Evolutionary conservation across 2,797 vertebrate genomes (phyloP), one percentile per base, ranked within the genome.

Genomic region (Synanceia verrucosa): DNA sequence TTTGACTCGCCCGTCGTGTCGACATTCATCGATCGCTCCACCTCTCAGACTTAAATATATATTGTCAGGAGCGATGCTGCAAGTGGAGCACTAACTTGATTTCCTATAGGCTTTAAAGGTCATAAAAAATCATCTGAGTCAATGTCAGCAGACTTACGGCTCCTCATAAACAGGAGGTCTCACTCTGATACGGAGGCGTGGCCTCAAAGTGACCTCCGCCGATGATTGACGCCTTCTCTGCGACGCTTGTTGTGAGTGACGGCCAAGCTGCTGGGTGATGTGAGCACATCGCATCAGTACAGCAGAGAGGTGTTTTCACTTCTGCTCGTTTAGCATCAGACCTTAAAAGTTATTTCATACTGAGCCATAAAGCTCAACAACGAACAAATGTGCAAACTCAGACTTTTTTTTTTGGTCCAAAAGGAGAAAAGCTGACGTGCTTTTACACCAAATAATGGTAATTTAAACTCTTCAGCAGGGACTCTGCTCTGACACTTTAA

Each of bases 61-160:
- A 79, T 79, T 84, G 85, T 87, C 86, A 82, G 85, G 74, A 43
- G 69, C 9, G 33, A 66, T n/a, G 59, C 59, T 59, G 80, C 73
- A 29, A 48, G 70, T 9, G 37, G 39, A 86, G 83, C 84, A 73
- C 77, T 84, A 87, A 87, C 76, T 68, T 80, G 73, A 88, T 88
- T 91, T 91, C 83, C 83, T 82, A 37, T 53, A 19, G 68, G 55
- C 67, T 71, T 47, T 71, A 36, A 48, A 86, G 85, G 85, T 86
- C 85, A 46, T 67, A 74, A 76, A 88, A n/a, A 76, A 81, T 64
- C 46, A 79, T 55, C 61, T 1, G 1, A 78, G 72, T 65, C 71
- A 81, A 88, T 60, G 86, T 88, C 86, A 82, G 70, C 84, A 73
- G 74, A 57, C 65, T 70, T 24, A 61, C 55, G 1, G 74, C 65